phyloP scores from a whole-genome alignment of 2,113 vertebrate genomes.

The Propithecus coquereli region DNA sequence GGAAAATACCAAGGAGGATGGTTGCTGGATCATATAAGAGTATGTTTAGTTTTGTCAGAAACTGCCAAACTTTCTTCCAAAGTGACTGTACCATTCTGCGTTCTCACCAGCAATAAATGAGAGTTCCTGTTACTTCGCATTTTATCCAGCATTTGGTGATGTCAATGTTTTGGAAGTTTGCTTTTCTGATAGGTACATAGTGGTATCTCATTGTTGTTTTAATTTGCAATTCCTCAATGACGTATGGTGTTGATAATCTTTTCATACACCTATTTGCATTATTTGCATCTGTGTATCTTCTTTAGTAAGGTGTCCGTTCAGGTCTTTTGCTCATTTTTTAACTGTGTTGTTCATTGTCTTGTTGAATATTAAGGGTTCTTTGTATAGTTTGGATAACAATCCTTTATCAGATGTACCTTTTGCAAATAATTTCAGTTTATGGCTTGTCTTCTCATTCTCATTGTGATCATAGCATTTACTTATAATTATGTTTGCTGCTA shows the following conservation, averaged over 20 bases:
- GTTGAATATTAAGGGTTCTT: conserved; percentile 11
- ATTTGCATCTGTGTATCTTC: background rate
- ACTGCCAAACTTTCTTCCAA: background rate
- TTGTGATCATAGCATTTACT: background rate
- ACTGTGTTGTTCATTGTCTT: background rate
- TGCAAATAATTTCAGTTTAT: background rate
- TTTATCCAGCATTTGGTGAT: background rate
- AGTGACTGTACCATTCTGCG: background rate
- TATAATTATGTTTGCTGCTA: background rate
- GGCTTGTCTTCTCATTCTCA: background rate
- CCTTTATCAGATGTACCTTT: background rate
- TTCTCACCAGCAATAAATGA: background rate
- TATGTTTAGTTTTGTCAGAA: background rate
- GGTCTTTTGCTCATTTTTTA: background rate
- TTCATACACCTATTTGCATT: background rate
- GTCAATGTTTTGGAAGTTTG: background rate
- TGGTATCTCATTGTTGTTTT: background rate
- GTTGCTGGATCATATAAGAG: background rate
- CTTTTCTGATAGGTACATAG: background rate
- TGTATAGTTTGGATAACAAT: background rate
- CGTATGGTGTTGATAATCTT: background rate
- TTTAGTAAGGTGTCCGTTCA: background rate
- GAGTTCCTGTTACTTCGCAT: background rate
- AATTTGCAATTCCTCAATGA: background rate
- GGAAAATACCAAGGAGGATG: background rate